A percentile compares a stretch with the other conserved stretches of the same genome.
phyloP scores from a whole-genome alignment of 35 echinoderm and acorn worm species.

The Eucidaris tribuloides region DNA sequence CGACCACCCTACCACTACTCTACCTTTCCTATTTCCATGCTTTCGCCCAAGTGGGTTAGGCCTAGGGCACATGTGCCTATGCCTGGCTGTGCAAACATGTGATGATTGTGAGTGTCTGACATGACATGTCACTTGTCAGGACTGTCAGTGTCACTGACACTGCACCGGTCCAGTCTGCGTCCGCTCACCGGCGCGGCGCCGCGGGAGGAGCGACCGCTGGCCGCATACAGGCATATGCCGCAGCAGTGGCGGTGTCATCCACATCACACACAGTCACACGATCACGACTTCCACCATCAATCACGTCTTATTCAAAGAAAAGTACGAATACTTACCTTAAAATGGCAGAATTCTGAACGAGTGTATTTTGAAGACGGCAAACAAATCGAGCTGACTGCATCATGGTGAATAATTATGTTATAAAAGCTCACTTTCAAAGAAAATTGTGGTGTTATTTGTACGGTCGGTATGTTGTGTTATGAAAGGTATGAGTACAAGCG shows the following conservation, averaged over 20 bases:
- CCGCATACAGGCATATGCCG: background rate
- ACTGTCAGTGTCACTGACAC: background rate
- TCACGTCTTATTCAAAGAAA: background rate
- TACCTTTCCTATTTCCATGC: too few relatives aligned
- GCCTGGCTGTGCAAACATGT: too few relatives aligned
- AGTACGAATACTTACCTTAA: background rate
- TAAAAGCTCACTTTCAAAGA: too few relatives aligned
- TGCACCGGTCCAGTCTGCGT: background rate
- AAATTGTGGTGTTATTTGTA: too few relatives aligned
- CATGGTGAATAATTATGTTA: background rate
- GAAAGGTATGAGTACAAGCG: too few relatives aligned
- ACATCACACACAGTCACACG: background rate
- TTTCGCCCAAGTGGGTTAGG: too few relatives aligned
- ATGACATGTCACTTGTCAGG: too few relatives aligned
- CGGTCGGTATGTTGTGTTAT: too few relatives aligned
- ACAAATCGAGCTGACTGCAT: slow-evolving; percentile 24
- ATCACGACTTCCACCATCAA: background rate
- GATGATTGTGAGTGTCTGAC: too few relatives aligned
- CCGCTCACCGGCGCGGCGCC: background rate
- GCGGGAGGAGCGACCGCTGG: background rate
- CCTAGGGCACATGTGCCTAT: too few relatives aligned
- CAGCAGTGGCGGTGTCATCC: background rate
- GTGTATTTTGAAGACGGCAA: background rate
- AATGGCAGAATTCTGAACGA: background rate
- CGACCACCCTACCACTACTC: too few relatives aligned